Conservation (phyloP, 2,113 vertebrate genomes). For the Mungos mungo region DNA sequence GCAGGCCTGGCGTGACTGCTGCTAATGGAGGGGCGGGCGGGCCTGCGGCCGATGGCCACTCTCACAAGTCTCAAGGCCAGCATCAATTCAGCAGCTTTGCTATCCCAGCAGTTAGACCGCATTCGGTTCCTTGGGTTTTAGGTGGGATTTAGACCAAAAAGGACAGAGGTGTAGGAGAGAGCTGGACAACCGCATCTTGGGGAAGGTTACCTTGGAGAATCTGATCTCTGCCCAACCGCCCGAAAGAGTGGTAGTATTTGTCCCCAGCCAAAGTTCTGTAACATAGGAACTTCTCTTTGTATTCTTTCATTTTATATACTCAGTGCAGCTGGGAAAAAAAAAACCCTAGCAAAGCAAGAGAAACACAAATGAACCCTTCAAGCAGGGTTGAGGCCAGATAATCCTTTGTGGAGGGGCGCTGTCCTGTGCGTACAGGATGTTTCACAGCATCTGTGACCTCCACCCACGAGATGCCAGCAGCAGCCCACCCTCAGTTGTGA, state of each 20-base stretch:
- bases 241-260: neutral
- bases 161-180: neutral
- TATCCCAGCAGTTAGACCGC: neutral
- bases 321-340: neutral
- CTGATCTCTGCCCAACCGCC: neutral
- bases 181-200: neutral
- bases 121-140: neutral
- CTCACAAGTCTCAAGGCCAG: neutral
- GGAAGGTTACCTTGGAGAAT: conserved; percentile 1
- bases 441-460: neutral
- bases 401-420: neutral
- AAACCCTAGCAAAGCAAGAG: neutral
- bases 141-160: neutral
- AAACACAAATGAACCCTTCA: neutral
- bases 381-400: neutral
- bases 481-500: neutral
- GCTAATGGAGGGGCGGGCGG: neutral
- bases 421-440: neutral
- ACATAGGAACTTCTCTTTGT: neutral
- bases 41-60: neutral
- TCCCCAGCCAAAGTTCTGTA: neutral
- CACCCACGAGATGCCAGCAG: neutral
- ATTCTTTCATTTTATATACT: conserved; percentile 33
- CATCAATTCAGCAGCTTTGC: neutral
- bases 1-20: neutral